Conservation (phyloP, 2,113 vertebrate genomes). For the Apteryx owenii region DNA sequence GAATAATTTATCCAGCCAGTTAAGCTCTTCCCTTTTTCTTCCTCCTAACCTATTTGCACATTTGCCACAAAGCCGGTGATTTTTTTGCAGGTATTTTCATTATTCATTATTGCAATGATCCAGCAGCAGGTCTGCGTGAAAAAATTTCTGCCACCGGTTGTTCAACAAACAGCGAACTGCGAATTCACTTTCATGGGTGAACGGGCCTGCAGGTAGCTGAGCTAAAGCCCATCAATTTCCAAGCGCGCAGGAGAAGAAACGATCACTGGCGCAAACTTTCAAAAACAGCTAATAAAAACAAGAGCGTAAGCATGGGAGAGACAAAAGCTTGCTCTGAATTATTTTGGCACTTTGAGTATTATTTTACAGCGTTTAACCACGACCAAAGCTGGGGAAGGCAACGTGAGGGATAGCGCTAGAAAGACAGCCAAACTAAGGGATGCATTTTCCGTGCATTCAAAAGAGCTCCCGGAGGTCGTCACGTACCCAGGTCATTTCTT, state of each 20-base stretch:
- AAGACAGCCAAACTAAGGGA: background rate
- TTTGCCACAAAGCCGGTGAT: background rate
- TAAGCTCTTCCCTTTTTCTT: background rate
- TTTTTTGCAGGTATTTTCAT: background rate
- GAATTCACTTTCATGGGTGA: slow-evolving; percentile 17
- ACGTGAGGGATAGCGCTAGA: background rate
- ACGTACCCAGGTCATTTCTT: background rate
- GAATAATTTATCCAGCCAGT: slow-evolving; percentile 22
- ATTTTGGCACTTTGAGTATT: background rate
- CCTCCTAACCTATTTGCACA: background rate
- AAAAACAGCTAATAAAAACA: background rate
- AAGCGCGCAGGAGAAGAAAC: background rate
- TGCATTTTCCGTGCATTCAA: background rate
- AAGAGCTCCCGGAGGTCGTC: background rate
- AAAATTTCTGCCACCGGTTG: background rate
- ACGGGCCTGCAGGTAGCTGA: background rate
- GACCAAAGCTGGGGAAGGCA: background rate
- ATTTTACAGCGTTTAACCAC: background rate
- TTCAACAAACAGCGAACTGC: background rate
- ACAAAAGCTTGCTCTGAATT: background rate
- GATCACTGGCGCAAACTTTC: background rate
- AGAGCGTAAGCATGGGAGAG: background rate
- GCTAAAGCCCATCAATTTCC: background rate
- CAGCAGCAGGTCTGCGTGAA: background rate
- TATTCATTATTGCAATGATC: background rate